Evolutionary conservation across 2,113 vertebrate genomes (phyloP), one percentile per base, ranked within the genome.

Genomic region (Rhinichthys klamathensis): DNA sequence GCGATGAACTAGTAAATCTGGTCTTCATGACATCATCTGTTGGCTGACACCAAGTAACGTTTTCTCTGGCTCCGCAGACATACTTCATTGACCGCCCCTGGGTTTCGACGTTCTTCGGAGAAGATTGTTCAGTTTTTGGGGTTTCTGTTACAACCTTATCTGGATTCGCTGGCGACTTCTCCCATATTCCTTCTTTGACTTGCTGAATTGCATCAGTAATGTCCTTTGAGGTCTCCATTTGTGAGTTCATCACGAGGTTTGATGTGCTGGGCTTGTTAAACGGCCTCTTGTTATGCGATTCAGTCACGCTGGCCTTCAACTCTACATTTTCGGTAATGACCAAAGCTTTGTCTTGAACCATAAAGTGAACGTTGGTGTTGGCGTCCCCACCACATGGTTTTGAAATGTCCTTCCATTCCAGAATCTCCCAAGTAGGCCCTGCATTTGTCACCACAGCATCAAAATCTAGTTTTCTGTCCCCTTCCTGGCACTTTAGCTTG

Each of bases 401-500:
- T 63, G 21, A 21, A 41, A 21, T 18, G 23, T 77, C 32, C 65
- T 85, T 72, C 72, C 46, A 35, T 54, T 85, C 51, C 15, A 3
- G 8, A 35, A 23, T 56, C 51, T 60, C 61, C 56, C 21, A 73
- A 27, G 60, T 58, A 60, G 56, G 73, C n/a, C n/a, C 6, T 58
- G 82, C 32, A 41, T 82, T 27, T 72, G 49, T 56, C 77, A 78
- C 32, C 1, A 49, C 25, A 49, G 23, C 56, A 15, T 58, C 46
- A 6, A 32, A 11, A 46, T 85, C 58, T 2, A 23, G 75, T 15
- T 44, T 58, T 18, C 44, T 15, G 9, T 60, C 69, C 84, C 27
- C 77, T 12, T 86, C 85, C 54, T 84, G 77, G 56, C 35, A 38
- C 16, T 32, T 77, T 32, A 54, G 27, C 16, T 46, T 58, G 51